phyloP scores from a whole-genome alignment of 2,888 invertebrate genomes.

The Standfussiana lucernea region DNA sequence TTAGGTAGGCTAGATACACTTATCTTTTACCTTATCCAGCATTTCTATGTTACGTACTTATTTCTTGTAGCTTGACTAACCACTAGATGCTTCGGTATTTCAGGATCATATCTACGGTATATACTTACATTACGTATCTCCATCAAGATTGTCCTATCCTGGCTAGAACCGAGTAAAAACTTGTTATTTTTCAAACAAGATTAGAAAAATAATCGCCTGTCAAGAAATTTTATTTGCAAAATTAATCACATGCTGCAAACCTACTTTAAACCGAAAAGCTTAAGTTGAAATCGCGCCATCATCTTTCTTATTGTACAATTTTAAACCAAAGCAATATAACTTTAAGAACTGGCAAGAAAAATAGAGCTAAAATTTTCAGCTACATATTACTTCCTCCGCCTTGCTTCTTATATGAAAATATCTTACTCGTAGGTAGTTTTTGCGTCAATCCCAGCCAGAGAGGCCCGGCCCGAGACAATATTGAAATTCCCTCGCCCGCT shows the following conservation, averaged over 20 bases:
- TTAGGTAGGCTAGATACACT: slow-evolving; percentile 11
- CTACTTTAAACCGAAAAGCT: neutral
- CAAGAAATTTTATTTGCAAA: neutral
- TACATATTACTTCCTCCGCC: slow-evolving; percentile 64
- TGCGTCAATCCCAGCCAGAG: slow-evolving; percentile 66
- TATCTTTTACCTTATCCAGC: slow-evolving; percentile 32
- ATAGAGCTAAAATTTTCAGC: slow-evolving; percentile 63
- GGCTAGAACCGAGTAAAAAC: neutral
- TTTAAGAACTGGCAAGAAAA: slow-evolving; percentile 61
- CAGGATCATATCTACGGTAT: neutral
- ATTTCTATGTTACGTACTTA: neutral
- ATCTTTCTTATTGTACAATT: slow-evolving; percentile 45
- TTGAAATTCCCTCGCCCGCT: slow-evolving; percentile 67
- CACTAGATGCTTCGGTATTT: neutral
- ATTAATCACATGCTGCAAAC: neutral
- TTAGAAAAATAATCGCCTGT: neutral
- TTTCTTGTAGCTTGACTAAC: slow-evolving; percentile 34
- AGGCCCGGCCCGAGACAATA: slow-evolving; percentile 61
- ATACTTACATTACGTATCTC: neutral
- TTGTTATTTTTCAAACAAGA: neutral
- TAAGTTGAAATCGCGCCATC: slow-evolving; percentile 14
- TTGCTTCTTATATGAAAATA: slow-evolving; percentile 73
- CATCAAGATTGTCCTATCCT: neutral
- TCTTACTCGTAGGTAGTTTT: slow-evolving; percentile 75
- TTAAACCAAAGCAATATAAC: slow-evolving; percentile 50